Conservation (phyloP, 2,113 vertebrate genomes). For the Poeciliopsis occidentalis region DNA sequence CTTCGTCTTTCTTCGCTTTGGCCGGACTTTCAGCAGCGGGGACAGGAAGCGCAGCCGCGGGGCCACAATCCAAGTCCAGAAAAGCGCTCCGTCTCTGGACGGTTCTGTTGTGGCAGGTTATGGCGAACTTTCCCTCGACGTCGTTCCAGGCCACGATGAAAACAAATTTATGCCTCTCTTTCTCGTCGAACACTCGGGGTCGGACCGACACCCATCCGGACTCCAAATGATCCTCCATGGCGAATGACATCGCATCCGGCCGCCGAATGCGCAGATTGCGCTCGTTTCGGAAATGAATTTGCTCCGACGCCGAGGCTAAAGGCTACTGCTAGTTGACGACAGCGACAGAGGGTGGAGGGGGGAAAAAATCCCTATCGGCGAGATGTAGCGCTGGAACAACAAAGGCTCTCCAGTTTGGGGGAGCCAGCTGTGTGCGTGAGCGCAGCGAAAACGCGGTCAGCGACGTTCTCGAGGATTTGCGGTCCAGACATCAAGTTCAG, state of each 20-base stretch:
- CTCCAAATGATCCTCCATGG: constrained; percentile 92
- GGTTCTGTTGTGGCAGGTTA: constrained; percentile 96
- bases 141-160: constrained; percentile 99
- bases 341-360: not conserved
- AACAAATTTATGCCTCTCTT: constrained; percentile 91
- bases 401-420: constrained; percentile 9
- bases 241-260: constrained; percentile 85
- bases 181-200: constrained; percentile 92
- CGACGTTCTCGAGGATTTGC: constrained; percentile 20
- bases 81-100: constrained; percentile 87
- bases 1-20: constrained; percentile 38
- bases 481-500: constrained; percentile 35
- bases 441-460: constrained; percentile 24
- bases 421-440: constrained; percentile 31
- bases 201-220: constrained; percentile 95
- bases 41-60: not conserved
- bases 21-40: constrained; percentile 32
- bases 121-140: constrained; percentile 94
- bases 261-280: constrained; percentile 21
- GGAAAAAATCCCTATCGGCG: not conserved
- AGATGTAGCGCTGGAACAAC: constrained; percentile 39
- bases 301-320: constrained; percentile 30
- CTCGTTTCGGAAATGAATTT: not conserved
- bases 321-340: constrained; percentile 23
- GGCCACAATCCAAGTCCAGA: constrained; percentile 71